These are phyloP conservation scores for Noturus placidus DNA, from an alignment of 2,113 vertebrate genomes.

Conservation along the genomic window DNA sequence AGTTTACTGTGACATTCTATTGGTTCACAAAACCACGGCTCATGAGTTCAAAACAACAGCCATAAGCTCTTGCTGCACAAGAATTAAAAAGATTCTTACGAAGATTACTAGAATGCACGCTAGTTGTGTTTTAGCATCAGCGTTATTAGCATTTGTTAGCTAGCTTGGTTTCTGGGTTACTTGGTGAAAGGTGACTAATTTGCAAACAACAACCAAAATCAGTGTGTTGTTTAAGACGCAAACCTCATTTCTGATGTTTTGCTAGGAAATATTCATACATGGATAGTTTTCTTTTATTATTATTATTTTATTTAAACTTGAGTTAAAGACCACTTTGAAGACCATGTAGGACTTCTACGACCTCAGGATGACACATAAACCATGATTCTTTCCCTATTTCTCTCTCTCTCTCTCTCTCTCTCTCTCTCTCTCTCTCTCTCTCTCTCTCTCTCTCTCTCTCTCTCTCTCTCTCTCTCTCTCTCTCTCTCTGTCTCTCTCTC, in stretches of 20 bases:
- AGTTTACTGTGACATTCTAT: background rate
- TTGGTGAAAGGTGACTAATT: background rate
- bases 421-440: background rate
- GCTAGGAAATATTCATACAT: too few species aligned
- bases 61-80: background rate
- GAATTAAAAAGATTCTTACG: too few species aligned
- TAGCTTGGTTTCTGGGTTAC: background rate
- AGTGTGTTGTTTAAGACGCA: background rate
- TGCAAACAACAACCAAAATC: background rate
- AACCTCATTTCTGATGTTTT: background rate
- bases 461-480: background rate
- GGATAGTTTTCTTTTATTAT: too few species aligned
- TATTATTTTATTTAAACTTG: background rate
- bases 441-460: background rate
- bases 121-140: background rate
- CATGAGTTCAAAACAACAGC: background rate
- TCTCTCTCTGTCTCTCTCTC: background rate
- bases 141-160: background rate
- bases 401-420: background rate
- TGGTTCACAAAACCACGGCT: background rate
- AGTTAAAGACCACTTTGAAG: background rate
- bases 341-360: background rate
- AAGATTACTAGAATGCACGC: background rate
- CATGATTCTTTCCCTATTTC: background rate
- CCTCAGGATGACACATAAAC: background rate